A percentile compares a stretch with the other conserved stretches of the same genome.
phyloP scores from a whole-genome alignment of 2,113 vertebrate species.

The Hippocampus guttulatus region DNA sequence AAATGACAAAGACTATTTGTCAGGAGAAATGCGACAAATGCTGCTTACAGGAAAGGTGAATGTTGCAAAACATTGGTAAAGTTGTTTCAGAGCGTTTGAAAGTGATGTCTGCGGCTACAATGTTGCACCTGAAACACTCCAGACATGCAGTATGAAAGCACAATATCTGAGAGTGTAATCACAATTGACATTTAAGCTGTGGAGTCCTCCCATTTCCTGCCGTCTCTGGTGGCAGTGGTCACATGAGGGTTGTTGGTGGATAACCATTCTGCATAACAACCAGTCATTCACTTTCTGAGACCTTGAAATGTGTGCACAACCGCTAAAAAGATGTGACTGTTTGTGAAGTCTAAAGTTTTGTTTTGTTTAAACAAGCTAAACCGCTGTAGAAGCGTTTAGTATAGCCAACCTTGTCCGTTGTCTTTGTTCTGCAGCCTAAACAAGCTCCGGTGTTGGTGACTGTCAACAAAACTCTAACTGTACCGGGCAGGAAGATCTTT shows the following conservation, averaged over 20 bases:
- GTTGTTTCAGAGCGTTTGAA: background rate
- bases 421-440: constrained; percentile 76
- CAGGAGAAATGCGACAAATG: constrained; percentile 85
- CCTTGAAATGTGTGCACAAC: no score
- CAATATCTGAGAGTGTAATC: background rate
- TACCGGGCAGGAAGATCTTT: constrained; percentile 87
- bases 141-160: background rate
- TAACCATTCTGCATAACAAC: no score
- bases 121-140: background rate
- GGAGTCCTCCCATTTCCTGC: no score
- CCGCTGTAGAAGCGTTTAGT: background rate
- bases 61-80: background rate
- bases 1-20: constrained; percentile 93
- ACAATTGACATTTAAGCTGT: background rate
- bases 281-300: no score
- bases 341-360: no score
- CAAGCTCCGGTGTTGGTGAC: constrained; percentile 85
- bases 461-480: constrained; percentile 92
- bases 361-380: background rate
- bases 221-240: no score
- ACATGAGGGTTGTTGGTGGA: no score
- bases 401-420: background rate
- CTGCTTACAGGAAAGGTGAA: constrained; percentile 93
- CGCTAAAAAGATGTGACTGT: no score
- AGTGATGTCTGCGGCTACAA: background rate